Evolutionary conservation across 2,888 invertebrate species (phyloP), one percentile per base, ranked within the genome.

Genomic region (Hydriomena furcata): DNA sequence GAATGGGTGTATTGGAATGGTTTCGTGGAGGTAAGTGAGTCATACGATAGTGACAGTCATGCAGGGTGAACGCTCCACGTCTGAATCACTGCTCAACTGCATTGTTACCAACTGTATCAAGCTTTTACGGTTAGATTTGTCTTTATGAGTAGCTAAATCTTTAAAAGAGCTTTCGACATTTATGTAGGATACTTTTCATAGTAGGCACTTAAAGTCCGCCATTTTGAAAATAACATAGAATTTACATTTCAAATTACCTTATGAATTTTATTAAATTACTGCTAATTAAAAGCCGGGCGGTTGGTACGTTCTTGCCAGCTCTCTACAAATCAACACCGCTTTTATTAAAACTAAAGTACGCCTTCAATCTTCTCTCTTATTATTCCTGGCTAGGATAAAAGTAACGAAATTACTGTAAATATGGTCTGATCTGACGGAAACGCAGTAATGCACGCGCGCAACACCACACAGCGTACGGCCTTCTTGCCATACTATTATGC

Each of bases 401-500:
- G 8, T 1, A 32, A 7, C 10, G 2, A n/a, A 12, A 24, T 24
- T 20, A 6, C 6, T 28, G 1, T 7, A 27, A 20, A 20, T 11
- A 1, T 30, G 2, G 23, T 23, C 1, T 1, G 12, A 40, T 45
- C 30, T 36, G 30, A 10, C 44, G 8, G 2, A 36, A 44, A 28
- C 7, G 31, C 27, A 11, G 36, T 23, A 17, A 20, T 5, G 5
- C 5, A 10, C 10, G 10, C 28, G 11, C 10, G 31, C 30, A 6
- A 31, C 76, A 70, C 53, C 54, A 58, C 58, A 36, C 41, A 23
- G 13, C 27, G 10, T 13, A 21, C n/a, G 24, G 37, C 17, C 11
- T 55, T 55, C 66, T 67, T 65, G 69, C 76, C 79, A 72, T 73
- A 78, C 78, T 74, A 80, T 76, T 86, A 86, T 85, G 86, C 84